These are phyloP conservation scores for Onychorhynchus coronatus DNA, from an alignment of 2,113 vertebrate genomes.

Conservation along the genomic window DNA sequence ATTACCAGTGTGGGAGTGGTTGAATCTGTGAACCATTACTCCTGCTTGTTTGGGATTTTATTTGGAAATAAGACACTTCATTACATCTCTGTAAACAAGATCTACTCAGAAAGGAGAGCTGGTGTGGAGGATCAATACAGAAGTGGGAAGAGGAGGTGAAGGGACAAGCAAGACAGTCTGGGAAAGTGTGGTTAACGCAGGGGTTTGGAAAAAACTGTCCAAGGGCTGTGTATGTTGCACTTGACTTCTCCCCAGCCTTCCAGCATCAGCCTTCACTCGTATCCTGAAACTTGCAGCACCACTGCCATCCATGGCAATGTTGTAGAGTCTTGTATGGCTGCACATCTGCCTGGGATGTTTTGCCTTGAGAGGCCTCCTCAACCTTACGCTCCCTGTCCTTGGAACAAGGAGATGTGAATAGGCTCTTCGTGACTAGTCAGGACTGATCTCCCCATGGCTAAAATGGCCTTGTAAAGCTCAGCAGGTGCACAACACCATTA, in stretches of 20 bases:
- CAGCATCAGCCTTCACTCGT: not conserved
- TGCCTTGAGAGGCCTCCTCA: not conserved
- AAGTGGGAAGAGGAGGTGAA: not conserved
- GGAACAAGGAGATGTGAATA: not conserved
- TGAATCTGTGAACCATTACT: slow-evolving; percentile 77
- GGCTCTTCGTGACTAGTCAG: not conserved
- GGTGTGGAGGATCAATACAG: slow-evolving; percentile 32
- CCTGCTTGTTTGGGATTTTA: slow-evolving; percentile 77
- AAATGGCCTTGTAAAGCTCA: not conserved
- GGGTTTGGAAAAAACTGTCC: not conserved
- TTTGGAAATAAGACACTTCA: slow-evolving; percentile 73
- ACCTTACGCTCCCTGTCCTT: not conserved
- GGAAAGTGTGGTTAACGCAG: not conserved
- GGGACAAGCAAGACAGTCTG: not conserved
- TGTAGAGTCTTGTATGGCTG: not conserved
- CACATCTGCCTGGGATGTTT: not conserved
- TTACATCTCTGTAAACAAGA: slow-evolving; percentile 69
- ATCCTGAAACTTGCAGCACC: not conserved
- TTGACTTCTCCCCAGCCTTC: fast-evolving
- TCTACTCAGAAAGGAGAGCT: slow-evolving; percentile 76
- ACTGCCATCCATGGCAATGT: not conserved
- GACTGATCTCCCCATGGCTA: not conserved
- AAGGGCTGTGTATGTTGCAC: not conserved
- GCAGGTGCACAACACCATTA: not conserved
- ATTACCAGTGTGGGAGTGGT: slow-evolving; percentile 77